Percentiles rank a stretch among this genome's conserved stretches.
Conservation (phyloP, 2,888 invertebrate species). For the Scaptomyza reducta region DNA sequence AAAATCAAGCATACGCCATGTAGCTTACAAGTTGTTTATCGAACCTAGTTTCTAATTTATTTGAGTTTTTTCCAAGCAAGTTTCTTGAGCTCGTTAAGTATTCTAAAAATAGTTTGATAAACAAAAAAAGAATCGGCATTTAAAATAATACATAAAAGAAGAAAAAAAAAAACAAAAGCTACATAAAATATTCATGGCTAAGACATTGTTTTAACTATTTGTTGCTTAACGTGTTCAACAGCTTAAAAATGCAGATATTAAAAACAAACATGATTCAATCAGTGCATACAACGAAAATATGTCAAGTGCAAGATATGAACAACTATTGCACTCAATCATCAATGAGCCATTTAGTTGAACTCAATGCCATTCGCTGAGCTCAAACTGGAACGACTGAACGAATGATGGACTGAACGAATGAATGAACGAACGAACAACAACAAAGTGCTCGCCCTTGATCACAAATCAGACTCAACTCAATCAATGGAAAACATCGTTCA, state of each 20-base stretch:
- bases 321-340: not conserved
- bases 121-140: slow-evolving; percentile 5
- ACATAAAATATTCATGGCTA: slow-evolving; percentile 8
- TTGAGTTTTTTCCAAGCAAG: too few species aligned
- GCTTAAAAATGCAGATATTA: not conserved
- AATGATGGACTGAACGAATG: not conserved
- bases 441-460: slow-evolving; percentile 14
- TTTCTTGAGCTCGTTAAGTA: slow-evolving; percentile 32
- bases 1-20: too few species aligned
- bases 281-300: not conserved
- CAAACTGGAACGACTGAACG: too few species aligned
- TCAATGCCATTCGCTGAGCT: not conserved
- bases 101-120: slow-evolving; percentile 44
- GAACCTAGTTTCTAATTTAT: too few species aligned
- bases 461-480: slow-evolving; percentile 11
- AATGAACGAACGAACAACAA: not conserved
- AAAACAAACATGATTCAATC: not conserved
- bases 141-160: slow-evolving; percentile 8
- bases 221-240: slow-evolving; percentile 12
- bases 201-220: slow-evolving; percentile 12
- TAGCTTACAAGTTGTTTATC: too few species aligned
- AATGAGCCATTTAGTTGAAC: not conserved
- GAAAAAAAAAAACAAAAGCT: slow-evolving; percentile 21
- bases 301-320: not conserved
- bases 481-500: slow-evolving; percentile 10